Evolutionary conservation across 2,797 vertebrate species (phyloP), one percentile per base, ranked within the genome.

Genomic region (Lutra lutra): DNA sequence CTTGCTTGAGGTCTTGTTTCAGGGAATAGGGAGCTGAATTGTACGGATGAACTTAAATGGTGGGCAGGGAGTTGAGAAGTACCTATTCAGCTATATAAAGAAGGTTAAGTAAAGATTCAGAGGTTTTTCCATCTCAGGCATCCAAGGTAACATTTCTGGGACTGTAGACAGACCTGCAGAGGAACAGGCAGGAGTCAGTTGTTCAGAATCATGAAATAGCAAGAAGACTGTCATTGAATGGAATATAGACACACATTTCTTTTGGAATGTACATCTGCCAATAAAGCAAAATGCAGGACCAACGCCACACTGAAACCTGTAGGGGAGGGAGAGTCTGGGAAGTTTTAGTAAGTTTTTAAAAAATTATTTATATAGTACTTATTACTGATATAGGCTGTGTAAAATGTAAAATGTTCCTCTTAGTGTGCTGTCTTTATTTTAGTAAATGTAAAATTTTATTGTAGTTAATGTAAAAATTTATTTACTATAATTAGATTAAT

Each of bases 151-250:
- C 92, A 92, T 95, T 95, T 95, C 58, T 94, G 89, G 87, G 40
- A 88, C 43, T 96, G 38, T 92, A 96, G 72, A 89, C 75, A 96
- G 86, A 95, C 80, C 79, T 96, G 84, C 43, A 96, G 93, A 93
- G 86, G 75, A 96, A 66, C 15, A 97, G 84, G 46, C 91, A 97
- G 64, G 64, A 97, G 35, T 84, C 73, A 94, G 48, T 94, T 90
- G 32, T 94, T 97, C 75, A 97, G 56, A 95, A 89, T 95, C 75
- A 84, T 94, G 93, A 93, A 86, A 96, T 94, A 92, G 80, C 68
- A 90, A 94, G 80, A 96, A 56, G 60, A 82, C 35, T 93, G 1
- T 89, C 48, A 75, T 46, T 97, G 83, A 94, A 58, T 93, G 86
- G 79, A 93, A 91, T 94, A 54, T 46, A 88, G n/a, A 92, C 40